Conservation (phyloP, 2,888 invertebrate species). For the Sinohyriopsis cumingii region DNA sequence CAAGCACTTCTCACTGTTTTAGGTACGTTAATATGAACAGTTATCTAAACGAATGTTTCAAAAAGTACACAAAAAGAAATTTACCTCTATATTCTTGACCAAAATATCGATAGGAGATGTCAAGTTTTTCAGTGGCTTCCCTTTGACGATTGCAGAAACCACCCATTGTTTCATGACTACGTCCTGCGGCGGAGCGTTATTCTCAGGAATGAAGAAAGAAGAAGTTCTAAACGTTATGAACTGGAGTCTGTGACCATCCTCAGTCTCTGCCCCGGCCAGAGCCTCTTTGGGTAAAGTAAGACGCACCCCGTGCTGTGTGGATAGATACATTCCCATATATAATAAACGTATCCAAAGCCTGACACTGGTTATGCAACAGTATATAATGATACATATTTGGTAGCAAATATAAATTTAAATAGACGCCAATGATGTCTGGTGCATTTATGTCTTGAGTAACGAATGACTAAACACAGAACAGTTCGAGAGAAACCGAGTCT, state of each 20-base stretch:
- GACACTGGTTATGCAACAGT: neutral
- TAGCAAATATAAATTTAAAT: no score
- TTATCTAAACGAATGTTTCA: neutral
- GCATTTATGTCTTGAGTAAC: no score
- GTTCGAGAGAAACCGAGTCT: no score
- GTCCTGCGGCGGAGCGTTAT: constrained; percentile 31
- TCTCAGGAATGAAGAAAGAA: constrained; percentile 52
- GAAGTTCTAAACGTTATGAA: constrained; percentile 52
- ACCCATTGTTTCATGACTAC: constrained; percentile 50
- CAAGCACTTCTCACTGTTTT: no score
- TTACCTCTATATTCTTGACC: constrained; percentile 53
- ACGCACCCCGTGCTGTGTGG: constrained; percentile 41
- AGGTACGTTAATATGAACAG: neutral
- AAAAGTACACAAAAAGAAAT: neutral
- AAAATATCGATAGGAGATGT: constrained; percentile 48
- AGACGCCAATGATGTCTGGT: no score
- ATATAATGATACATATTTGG: no score
- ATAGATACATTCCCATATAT: neutral
- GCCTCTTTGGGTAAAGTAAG: constrained; percentile 47
- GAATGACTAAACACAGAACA: no score
- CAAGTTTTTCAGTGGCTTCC: constrained; percentile 43
- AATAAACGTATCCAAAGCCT: neutral
- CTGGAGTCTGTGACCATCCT: constrained; percentile 38
- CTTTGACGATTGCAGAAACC: constrained; percentile 53
- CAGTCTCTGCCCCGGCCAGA: constrained; percentile 24